Percentiles rank a stretch among this genome's conserved stretches.
phyloP scores from a whole-genome alignment of 2,113 vertebrate genomes.

The Oreamnos americanus region DNA sequence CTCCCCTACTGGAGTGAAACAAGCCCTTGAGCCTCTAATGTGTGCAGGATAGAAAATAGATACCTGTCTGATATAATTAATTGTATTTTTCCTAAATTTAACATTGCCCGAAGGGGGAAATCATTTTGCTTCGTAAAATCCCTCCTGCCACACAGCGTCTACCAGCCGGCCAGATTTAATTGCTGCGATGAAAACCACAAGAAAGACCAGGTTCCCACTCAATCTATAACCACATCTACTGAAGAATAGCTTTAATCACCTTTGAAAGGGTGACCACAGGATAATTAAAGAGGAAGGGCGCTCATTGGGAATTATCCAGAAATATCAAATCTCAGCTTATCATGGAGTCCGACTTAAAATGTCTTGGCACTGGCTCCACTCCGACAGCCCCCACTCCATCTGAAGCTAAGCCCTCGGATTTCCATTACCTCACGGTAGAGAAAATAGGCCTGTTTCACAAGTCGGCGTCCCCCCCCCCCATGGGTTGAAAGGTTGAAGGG shows the following conservation, averaged over 20 bases:
- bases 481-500: rapidly evolving
- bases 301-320: conserved; percentile 84
- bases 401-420: conserved; percentile 54
- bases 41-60: conserved; percentile 84
- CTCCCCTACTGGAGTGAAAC: conserved; percentile 17
- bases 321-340: conserved; percentile 86
- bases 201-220: conserved; percentile 96
- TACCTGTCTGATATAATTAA: conserved; percentile 95
- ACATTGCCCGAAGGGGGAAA: conserved; percentile 90
- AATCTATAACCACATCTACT: conserved; percentile 92
- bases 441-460: not conserved
- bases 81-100: conserved; percentile 95
- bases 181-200: conserved; percentile 95
- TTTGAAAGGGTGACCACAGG: conserved; percentile 93
- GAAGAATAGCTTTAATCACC: conserved; percentile 92
- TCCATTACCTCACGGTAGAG: not conserved
- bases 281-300: conserved; percentile 97
- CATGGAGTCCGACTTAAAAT: conserved; percentile 78
- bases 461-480: not conserved
- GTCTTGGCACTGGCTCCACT: conserved; percentile 64
- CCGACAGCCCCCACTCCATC: conserved; percentile 45
- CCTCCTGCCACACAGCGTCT: conserved; percentile 95
- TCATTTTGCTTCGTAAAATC: conserved; percentile 86
- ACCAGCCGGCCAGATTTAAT: conserved; percentile 92
- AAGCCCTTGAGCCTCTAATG: conserved; percentile 78